Evolutionary conservation across 1,140 invertebrate species (phyloP).

Genomic region (Tetramorium simillimum): DNA sequence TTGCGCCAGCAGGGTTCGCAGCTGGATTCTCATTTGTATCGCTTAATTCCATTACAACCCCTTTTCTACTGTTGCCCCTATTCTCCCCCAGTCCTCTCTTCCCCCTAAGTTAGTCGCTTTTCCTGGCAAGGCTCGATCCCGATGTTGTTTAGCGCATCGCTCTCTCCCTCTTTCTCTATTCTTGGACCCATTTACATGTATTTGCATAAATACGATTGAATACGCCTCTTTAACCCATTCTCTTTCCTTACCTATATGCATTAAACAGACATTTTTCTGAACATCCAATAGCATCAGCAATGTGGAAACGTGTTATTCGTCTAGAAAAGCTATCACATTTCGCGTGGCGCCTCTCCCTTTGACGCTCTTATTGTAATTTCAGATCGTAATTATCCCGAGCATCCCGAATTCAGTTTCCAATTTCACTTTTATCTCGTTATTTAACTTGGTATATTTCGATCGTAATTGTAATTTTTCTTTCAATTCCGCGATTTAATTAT

Average conservation of each 20-base stretch:
- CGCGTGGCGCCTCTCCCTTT: not conserved
- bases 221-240: slow-evolving; percentile 42
- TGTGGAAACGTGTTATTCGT: not conserved
- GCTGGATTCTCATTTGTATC: slow-evolving; percentile 73
- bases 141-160: slow-evolving; percentile 63
- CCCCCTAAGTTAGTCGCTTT: not conserved
- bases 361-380: slow-evolving; percentile 6
- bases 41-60: slow-evolving; percentile 77
- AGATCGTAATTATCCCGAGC: slow-evolving; percentile 17
- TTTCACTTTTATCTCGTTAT: slow-evolving; percentile 35
- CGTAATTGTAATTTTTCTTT: slow-evolving; percentile 36
- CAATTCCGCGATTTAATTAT: slow-evolving; percentile 39
- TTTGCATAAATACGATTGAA: slow-evolving; percentile 75
- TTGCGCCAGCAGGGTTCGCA: slow-evolving; percentile 64
- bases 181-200: slow-evolving; percentile 74
- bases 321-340: slow-evolving; percentile 7
- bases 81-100: not conserved
- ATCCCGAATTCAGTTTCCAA: slow-evolving; percentile 21
- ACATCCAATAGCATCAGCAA: not conserved
- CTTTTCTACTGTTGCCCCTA: slow-evolving; percentile 32
- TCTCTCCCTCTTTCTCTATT: slow-evolving; percentile 13
- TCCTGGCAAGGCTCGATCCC: not conserved
- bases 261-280: slow-evolving; percentile 35
- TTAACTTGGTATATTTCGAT: slow-evolving; percentile 26
- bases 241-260: not conserved